Evolutionary conservation across 2,888 invertebrate species (phyloP).

Genomic region (Hydroisotoma schaefferi): DNA sequence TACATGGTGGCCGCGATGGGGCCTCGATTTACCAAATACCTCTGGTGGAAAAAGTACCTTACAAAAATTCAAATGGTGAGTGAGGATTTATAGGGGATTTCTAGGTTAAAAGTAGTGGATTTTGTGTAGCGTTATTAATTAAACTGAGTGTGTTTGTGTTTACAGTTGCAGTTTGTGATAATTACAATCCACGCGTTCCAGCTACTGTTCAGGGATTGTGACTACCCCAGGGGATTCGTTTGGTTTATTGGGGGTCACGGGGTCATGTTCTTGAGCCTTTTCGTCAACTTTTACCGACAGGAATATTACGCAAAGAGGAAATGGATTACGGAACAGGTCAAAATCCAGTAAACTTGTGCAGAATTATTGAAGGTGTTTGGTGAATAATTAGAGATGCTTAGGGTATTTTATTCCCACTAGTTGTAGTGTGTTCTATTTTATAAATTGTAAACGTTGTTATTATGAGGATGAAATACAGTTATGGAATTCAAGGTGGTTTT

Average conservation of each 20-base stretch:
- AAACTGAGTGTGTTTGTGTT: constrained; percentile 57
- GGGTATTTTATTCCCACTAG: too few species aligned
- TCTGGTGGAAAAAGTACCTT: constrained; percentile 92
- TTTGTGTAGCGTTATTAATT: not conserved
- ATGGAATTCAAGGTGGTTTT: too few species aligned
- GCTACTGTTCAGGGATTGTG: constrained; percentile 82
- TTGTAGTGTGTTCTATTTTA: too few species aligned
- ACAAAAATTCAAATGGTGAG: constrained; percentile 84
- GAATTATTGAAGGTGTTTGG: too few species aligned
- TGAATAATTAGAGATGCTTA: too few species aligned
- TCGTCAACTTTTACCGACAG: constrained; percentile 89
- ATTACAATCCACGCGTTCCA: constrained; percentile 92
- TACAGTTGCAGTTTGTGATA: constrained; percentile 74
- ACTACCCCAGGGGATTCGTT: constrained; percentile 84
- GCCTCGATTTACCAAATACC: constrained; percentile 83
- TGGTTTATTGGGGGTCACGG: constrained; percentile 97
- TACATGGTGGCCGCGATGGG: constrained; percentile 95
- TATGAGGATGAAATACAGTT: too few species aligned
- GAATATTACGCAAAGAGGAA: constrained; percentile 58
- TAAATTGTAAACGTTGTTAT: too few species aligned
- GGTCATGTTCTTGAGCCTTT: constrained; percentile 91
- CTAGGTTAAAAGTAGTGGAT: not conserved
- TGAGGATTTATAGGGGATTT: too few species aligned
- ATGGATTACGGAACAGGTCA: too few species aligned
- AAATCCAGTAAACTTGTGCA: too few species aligned